Base-by-base conservation (phyloP, 2,797 vertebrate genomes). In the Ctenopoma kingsleyae region DNA sequence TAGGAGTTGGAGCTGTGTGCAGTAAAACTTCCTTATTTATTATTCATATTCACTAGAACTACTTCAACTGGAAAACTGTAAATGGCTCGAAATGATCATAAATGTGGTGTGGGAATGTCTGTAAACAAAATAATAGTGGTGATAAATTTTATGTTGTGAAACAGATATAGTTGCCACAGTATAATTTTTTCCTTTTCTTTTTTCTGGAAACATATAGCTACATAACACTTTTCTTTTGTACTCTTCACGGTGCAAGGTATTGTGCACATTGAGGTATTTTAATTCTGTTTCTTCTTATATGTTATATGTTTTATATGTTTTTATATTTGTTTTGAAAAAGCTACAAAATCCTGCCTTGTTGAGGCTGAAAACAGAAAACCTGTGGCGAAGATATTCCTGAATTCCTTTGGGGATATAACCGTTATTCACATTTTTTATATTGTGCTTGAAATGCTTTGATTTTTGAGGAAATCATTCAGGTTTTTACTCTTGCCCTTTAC, bases 1-100 rank as follows among this genome's bases (percentile, higher is more conserved):
- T 3, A 12, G 19, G 19, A 47, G 13, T 50, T 1, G 5, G 15
- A 0, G 1, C n/a, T 8, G 0, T 38, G 1, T 5, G 7, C 16
- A 8, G 16, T 22, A 8, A 13, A 38, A 22, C 19, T n/a, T 20
- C 17, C n/a, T 32, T 58, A 27, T 50, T 38, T 8, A 38, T 38
- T 40, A 52, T 63, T 0, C 15, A 19, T 25, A 3, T 40, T 48
- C 38, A 15, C 8, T 19, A 11, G 30, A 32, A 32, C 30, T 27
- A 30, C 50, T 56, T n/a, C 17, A 15, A 2, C 25, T 16, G 10
- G 10, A 38, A 38, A 38, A 11, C 36, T 38, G 8, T 35, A 13
- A 32, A 32, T 32, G 30, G 7, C 30, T 32, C 1, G 8, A 9
- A 32, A 9, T 32, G 7, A 32, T 32, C 30, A 32, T 32, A 8